Percentiles rank a stretch among this genome's conserved stretches.
phyloP scores from a whole-genome alignment of 2,797 vertebrate genomes.

The Nyctibius grandis region DNA sequence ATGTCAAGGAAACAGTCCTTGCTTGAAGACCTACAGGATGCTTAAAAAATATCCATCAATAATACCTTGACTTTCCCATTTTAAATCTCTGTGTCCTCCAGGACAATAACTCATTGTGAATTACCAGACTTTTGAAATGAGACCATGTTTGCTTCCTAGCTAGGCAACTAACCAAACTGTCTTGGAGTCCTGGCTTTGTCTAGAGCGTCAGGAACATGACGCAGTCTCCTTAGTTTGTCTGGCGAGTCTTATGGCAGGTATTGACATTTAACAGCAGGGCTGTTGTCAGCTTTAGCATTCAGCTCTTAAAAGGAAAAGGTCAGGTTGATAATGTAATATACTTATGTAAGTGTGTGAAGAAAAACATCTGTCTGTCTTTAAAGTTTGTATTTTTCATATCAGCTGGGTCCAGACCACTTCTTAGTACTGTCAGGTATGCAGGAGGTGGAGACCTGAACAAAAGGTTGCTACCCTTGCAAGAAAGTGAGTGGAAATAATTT shows the following conservation, averaged over 20 bases:
- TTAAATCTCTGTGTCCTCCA: background rate
- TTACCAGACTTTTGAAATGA: background rate
- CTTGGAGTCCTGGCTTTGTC: background rate
- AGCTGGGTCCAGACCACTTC: background rate
- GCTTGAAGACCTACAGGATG: background rate
- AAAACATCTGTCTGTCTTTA: background rate
- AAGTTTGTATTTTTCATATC: background rate
- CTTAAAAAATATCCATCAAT: background rate
- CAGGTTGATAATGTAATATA: background rate
- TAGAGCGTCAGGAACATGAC: background rate
- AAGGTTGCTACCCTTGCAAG: background rate
- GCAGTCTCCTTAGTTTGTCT: background rate
- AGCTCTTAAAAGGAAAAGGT: background rate
- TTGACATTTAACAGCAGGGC: constrained; percentile 17
- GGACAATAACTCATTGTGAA: background rate
- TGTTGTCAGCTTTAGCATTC: background rate
- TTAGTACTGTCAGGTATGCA: background rate
- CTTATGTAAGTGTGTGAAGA: background rate
- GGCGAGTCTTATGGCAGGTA: background rate
- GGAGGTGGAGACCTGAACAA: background rate
- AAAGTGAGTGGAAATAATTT: background rate
- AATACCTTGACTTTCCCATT: background rate
- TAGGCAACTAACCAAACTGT: background rate
- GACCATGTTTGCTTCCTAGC: background rate
- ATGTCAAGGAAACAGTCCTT: background rate